Evolutionary conservation across 35 echinoderm and acorn worm species (phyloP).

Genomic region (Eucidaris tribuloides): DNA sequence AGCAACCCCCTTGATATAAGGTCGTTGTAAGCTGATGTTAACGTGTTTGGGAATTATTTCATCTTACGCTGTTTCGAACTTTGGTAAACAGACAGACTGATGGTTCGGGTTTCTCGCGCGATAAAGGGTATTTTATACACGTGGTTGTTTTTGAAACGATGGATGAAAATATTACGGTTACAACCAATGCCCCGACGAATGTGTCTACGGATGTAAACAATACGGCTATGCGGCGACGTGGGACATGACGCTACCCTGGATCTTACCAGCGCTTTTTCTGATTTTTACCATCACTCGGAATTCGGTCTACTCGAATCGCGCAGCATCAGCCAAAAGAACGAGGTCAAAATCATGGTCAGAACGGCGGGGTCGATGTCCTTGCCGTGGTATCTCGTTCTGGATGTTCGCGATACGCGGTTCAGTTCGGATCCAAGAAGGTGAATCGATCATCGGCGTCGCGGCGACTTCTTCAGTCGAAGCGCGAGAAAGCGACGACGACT

Average conservation of each 20-base stretch:
- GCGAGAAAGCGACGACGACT: slow-evolving; percentile 22
- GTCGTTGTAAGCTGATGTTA: too few species aligned
- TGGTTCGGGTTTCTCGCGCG: too few species aligned
- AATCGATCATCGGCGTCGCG: slow-evolving; percentile 70
- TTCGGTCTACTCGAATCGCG: slow-evolving; percentile 96
- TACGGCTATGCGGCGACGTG: too few species aligned
- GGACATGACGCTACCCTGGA: slow-evolving; percentile 97
- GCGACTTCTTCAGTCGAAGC: slow-evolving; percentile 74
- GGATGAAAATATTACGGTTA: too few species aligned
- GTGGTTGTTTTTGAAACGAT: too few species aligned
- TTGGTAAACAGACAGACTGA: too few species aligned
- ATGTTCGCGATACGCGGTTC: slow-evolving; percentile 86
- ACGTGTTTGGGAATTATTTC: too few species aligned
- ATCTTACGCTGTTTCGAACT: too few species aligned
- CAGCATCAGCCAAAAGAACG: slow-evolving; percentile 83
- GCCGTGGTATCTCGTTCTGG: slow-evolving; percentile 93
- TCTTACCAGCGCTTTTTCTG: slow-evolving; percentile 88
- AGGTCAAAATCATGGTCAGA: slow-evolving; percentile 99
- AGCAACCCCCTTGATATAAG: too few species aligned
- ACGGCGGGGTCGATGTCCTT: slow-evolving; percentile 93
- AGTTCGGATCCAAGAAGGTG: slow-evolving; percentile 57
- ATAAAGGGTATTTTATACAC: too few species aligned
- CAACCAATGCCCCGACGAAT: too few species aligned
- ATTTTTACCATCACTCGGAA: slow-evolving; percentile 94
- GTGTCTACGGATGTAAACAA: too few species aligned